A percentile compares a stretch with the other conserved stretches of the same genome.
Conservation (phyloP, 2,797 vertebrate genomes). For the Chaetophractus vellerosus region DNA sequence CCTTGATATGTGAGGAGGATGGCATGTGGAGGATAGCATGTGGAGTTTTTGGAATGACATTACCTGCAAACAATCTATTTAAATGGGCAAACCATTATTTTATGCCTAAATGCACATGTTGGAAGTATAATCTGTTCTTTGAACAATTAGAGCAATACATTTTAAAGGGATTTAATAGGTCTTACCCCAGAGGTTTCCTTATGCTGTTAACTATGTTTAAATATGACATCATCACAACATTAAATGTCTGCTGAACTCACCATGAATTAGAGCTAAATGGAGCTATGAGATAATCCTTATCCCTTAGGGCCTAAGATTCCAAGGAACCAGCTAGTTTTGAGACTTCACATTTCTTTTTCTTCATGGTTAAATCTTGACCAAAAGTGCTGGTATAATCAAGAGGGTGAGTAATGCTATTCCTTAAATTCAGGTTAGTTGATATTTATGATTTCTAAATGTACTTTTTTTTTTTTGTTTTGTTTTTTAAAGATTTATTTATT, state of each 20-base stretch:
- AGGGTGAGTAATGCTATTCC: slow-evolving; percentile 24
- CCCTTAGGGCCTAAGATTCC: neutral
- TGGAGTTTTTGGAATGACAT: slow-evolving; percentile 44
- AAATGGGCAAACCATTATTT: neutral
- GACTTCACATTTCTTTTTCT: slow-evolving; percentile 43
- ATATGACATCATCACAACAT: slow-evolving; percentile 46
- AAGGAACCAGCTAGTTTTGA: slow-evolving; percentile 23
- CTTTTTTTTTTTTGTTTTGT: too few species aligned
- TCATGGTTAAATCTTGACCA: slow-evolving; percentile 53
- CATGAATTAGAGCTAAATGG: slow-evolving; percentile 44
- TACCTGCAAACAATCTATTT: slow-evolving; percentile 5
- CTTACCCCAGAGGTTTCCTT: neutral
- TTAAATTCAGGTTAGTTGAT: slow-evolving; percentile 25
- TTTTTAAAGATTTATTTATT: too few species aligned
- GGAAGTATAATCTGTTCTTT: neutral
- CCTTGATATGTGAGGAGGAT: slow-evolving; percentile 72
- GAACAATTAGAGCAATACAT: slow-evolving; percentile 20
- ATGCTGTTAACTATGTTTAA: neutral
- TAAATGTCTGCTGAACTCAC: slow-evolving; percentile 48
- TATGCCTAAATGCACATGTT: slow-evolving; percentile 36
- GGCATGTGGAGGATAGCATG: neutral
- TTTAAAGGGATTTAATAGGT: slow-evolving; percentile 53
- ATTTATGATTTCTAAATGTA: slow-evolving; percentile 64
- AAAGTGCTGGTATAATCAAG: slow-evolving; percentile 3
- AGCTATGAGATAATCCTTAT: slow-evolving; percentile 20